Evolutionary conservation across 1,140 invertebrate species (phyloP), one percentile per base, ranked within the genome.

Genomic region (Drosophila hydei): DNA sequence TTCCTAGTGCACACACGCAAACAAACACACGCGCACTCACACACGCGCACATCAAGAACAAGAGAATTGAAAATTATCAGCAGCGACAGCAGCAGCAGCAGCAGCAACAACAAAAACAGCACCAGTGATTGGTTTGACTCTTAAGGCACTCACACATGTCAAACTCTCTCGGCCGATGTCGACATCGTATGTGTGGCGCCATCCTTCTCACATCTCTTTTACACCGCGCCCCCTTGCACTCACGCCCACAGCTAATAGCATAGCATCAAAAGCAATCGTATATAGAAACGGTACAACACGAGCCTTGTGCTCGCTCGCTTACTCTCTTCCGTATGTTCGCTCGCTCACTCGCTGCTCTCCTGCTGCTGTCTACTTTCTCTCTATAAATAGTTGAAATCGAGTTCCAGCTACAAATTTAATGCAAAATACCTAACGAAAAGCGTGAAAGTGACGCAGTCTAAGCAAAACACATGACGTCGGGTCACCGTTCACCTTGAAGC

Each of bases 331-430:
- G 50, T 43, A 33, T 16, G 21, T 12, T 25, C 14, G 21, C 47
- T 25, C n/a, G 12, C 38, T 40, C 3, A n/a, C 38, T n/a, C 38
- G 14, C 8, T 23, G 21, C n/a, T 16, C 14, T 25, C n/a, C 23
- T 16, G 5, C 23, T 50, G 47, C 47, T 43, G 42, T 72, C 63
- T 61, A 81, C 81, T 85, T 85, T 85, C 81, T 87, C 81, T 85
- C 75, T 81, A 81, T 65, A 87, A 77, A 75, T 75, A 75, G 77
- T 87, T 63, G 40, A 87, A 79, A 84, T 84, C 72, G 69, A 72
- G 60, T 85, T 73, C 12, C 56, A 68, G 54, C 40, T 38, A 68
- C 50, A 68, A 68, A 68, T 75, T 47, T 55, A 79, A 75, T 84
- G 72, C 45, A 69, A 79, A 79, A 78, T 63, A 84, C 63, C 72